Conservation (phyloP, 2,888 invertebrate species). For the Tetranychus truncatus region DNA sequence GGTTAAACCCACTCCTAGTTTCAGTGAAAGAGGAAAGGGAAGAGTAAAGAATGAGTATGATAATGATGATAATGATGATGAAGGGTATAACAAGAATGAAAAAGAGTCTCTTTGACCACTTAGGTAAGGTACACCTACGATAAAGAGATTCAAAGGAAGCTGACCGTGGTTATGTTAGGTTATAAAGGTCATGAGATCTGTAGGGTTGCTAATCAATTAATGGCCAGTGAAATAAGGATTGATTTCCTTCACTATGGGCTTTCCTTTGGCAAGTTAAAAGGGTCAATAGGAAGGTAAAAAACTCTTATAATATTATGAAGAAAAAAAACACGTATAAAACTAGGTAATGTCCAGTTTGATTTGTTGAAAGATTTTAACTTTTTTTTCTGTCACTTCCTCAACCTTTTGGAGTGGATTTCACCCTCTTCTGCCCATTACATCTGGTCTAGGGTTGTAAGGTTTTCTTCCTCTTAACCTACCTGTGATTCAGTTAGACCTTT, state of each 20-base stretch:
- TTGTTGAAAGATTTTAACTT: no score
- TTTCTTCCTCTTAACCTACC: no score
- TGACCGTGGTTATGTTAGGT: neutral
- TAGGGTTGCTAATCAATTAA: neutral
- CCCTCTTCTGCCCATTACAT: no score
- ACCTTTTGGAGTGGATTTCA: no score
- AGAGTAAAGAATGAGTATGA: neutral
- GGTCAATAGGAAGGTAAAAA: neutral
- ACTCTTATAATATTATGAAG: no score
- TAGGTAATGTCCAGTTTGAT: no score
- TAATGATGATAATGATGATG: no score
- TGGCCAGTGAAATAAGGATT: neutral
- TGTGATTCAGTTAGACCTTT: no score
- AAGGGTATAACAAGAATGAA: neutral
- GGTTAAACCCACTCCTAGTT: neutral
- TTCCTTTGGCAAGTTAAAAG: neutral
- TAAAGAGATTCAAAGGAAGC: neutral
- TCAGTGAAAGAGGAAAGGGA: conserved; percentile 6
- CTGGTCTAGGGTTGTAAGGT: no score
- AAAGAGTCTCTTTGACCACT: neutral
- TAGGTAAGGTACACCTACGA: neutral
- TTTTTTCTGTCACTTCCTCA: no score
- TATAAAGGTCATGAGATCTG: neutral
- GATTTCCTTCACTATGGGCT: neutral
- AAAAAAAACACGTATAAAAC: no score